phyloP scores from a whole-genome alignment of 2,888 invertebrate species.

The Erpobdella octoculata region DNA sequence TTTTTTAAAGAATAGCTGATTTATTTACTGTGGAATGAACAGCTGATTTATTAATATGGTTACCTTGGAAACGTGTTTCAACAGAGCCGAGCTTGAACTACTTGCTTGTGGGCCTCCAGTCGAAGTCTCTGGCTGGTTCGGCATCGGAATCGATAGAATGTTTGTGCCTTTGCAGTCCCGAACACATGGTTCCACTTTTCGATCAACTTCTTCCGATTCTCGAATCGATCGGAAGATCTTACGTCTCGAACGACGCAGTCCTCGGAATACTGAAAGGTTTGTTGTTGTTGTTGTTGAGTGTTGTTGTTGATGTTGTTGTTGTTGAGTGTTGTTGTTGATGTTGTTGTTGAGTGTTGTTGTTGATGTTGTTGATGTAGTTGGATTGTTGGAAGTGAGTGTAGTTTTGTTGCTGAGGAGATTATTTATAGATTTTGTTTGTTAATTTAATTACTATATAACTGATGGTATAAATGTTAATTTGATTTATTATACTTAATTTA shows the following conservation, averaged over 20 bases:
- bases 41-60: no score
- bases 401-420: no score
- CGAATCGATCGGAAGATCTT: constrained; percentile 49
- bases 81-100: constrained; percentile 72
- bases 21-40: no score
- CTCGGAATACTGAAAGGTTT: constrained; percentile 49
- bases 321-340: no score
- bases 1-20: no score
- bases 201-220: constrained; percentile 59
- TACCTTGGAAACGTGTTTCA: no score
- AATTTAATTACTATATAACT: no score
- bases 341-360: no score
- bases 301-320: no score
- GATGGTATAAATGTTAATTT: background rate
- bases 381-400: no score
- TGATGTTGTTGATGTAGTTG: no score
- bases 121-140: constrained; percentile 55
- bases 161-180: constrained; percentile 73
- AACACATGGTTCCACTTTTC: constrained; percentile 72
- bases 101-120: constrained; percentile 58
- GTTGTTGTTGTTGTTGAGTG: background rate
- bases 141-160: constrained; percentile 77
- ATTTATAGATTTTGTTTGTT: no score
- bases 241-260: constrained; percentile 48
- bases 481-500: background rate